A percentile compares a stretch with the other conserved stretches of the same genome.
Evolutionary conservation across 2,113 vertebrate genomes (phyloP).

Genomic region (Cryptomyrus ogoouensis): DNA sequence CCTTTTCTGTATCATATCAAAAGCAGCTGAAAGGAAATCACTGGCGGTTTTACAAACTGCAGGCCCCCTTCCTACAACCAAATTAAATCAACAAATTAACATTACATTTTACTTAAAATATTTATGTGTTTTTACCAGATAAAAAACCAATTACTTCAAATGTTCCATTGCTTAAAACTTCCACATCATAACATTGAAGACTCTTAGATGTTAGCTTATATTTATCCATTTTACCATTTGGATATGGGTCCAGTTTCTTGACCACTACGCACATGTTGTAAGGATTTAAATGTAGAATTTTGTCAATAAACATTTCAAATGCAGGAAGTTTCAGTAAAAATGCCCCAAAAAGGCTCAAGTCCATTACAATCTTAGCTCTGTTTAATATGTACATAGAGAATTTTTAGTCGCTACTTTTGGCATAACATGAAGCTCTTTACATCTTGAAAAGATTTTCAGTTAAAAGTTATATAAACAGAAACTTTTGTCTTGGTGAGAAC

Average conservation of each 20-base stretch:
- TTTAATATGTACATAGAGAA: conserved; percentile 13
- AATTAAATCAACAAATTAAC: conserved; percentile 14
- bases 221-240: background rate
- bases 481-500: conserved; percentile 14
- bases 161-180: conserved; percentile 10
- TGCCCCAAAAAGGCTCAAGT: background rate
- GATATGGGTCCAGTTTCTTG: background rate
- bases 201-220: background rate
- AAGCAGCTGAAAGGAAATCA: background rate
- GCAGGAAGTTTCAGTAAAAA: background rate
- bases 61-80: conserved; percentile 7
- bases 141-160: background rate
- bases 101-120: conserved; percentile 16
- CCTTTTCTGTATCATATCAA: conserved; percentile 12
- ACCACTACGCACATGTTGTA: background rate
- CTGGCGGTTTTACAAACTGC: conserved; percentile 10
- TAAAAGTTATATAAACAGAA: conserved; percentile 14
- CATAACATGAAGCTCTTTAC: conserved; percentile 14
- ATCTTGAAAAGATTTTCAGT: conserved; percentile 21
- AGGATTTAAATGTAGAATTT: conserved; percentile 5
- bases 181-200: background rate
- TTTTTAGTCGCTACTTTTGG: conserved; percentile 1
- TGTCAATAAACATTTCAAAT: background rate
- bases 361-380: background rate
- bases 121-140: conserved; percentile 14